Conservation (phyloP, 1,140 invertebrate genomes). For the Adoxophyes honmai region DNA sequence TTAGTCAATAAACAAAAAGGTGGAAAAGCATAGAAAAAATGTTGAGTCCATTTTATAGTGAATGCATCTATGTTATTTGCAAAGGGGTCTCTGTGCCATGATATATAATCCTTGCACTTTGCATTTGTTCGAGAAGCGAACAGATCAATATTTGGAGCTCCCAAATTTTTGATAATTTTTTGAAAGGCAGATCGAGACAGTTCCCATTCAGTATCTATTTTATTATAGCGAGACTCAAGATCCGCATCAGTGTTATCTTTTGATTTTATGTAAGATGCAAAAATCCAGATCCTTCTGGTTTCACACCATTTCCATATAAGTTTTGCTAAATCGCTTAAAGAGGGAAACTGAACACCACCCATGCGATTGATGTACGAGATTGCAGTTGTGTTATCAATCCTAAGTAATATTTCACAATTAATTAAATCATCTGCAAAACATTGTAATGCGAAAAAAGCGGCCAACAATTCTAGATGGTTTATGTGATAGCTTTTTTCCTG, state of each 20-base stretch:
- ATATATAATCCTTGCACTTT: neutral
- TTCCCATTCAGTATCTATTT: constrained; percentile 17
- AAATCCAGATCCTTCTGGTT: constrained; percentile 1
- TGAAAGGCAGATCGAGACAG: neutral
- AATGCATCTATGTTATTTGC: constrained; percentile 4
- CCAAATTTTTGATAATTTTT: no score
- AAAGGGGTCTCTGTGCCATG: neutral
- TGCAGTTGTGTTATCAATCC: constrained; percentile 2
- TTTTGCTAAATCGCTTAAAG: neutral
- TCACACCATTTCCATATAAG: constrained; percentile 19
- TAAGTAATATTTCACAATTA: constrained; percentile 16
- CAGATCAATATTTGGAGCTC: no score
- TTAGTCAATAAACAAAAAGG: neutral
- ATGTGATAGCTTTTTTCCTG: neutral
- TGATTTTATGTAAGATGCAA: constrained; percentile 15
- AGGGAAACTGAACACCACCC: no score
- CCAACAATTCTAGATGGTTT: neutral
- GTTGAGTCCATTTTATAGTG: neutral
- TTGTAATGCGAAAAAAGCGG: neutral
- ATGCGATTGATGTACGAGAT: neutral
- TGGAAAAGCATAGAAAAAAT: constrained; percentile 8
- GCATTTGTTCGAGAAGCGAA: no score
- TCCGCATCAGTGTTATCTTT: constrained; percentile 15
- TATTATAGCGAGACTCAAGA: neutral
- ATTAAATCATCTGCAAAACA: neutral